phyloP scores from a whole-genome alignment of 35 echinoderm and acorn worm genomes.

The Patiria miniata region DNA sequence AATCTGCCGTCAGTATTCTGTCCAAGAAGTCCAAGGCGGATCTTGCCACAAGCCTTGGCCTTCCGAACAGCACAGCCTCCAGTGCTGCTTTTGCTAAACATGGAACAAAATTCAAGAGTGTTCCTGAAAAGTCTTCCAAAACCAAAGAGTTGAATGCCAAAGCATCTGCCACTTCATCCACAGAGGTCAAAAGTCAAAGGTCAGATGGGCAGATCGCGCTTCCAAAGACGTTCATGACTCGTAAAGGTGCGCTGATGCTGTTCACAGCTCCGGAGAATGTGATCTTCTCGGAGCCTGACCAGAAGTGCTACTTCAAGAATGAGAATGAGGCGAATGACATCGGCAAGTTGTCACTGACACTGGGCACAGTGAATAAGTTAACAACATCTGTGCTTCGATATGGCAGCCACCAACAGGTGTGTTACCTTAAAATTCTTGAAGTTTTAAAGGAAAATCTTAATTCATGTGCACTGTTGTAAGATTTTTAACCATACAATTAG shows the following conservation, averaged over 20 bases:
- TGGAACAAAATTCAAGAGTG: conserved; percentile 30
- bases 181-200: conserved; percentile 15
- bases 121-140: not conserved
- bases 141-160: not conserved
- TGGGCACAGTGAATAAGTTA: conserved; percentile 69
- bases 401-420: conserved; percentile 55
- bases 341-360: conserved; percentile 2
- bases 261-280: conserved; percentile 84
- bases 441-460: too few species aligned
- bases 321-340: not conserved
- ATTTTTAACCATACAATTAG: too few species aligned
- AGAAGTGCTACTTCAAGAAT: conserved; percentile 57
- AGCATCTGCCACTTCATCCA: not conserved
- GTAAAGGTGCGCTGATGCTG: conserved; percentile 87
- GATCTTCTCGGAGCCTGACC: conserved; percentile 53
- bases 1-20: not conserved
- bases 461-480: too few species aligned
- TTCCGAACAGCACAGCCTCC: not conserved
- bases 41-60: not conserved
- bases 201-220: conserved; percentile 22
- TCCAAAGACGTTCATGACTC: conserved; percentile 87
- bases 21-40: not conserved
- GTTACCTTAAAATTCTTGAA: not conserved
- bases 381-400: conserved; percentile 77
- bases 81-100: conserved; percentile 48